phyloP scores from a whole-genome alignment of 1,140 invertebrate genomes.

The Zaprionus inermis region DNA sequence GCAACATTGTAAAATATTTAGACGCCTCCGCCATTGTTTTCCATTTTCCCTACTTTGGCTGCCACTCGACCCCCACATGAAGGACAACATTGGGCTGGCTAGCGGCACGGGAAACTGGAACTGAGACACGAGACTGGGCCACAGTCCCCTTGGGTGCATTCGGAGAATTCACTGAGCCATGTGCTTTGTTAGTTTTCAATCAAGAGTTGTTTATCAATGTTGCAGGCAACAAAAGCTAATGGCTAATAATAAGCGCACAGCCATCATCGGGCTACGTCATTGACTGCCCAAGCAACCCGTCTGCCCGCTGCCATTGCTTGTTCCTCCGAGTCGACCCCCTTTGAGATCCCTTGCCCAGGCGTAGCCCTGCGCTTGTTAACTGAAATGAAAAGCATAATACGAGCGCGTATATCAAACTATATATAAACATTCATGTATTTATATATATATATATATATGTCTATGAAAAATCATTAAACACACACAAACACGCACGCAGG shows the following conservation, averaged over 20 bases:
- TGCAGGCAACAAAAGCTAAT: conserved; percentile 70
- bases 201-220: conserved; percentile 75
- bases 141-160: conserved; percentile 54
- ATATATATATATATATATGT: not conserved
- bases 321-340: not conserved
- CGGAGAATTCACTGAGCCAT: conserved; percentile 61
- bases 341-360: not conserved
- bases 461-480: conserved; percentile 1
- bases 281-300: not conserved
- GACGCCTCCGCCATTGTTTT: conserved; percentile 57
- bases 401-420: not conserved
- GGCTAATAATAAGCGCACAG: conserved; percentile 62
- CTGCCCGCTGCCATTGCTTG: accelerated
- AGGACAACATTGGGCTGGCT: conserved; percentile 3
- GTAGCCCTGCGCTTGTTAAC: not conserved
- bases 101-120: not conserved
- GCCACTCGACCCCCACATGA: conserved; percentile 16
- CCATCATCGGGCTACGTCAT: conserved; percentile 33
- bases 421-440: not conserved
- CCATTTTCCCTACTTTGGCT: conserved; percentile 9
- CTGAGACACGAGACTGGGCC: not conserved
- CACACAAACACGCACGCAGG: not conserved
- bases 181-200: conserved; percentile 77
- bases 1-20: conserved; percentile 56
- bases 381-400: conserved; percentile 19